Evolutionary conservation across 2,113 vertebrate genomes (phyloP).

Genomic region (Hemiprocne comata): DNA sequence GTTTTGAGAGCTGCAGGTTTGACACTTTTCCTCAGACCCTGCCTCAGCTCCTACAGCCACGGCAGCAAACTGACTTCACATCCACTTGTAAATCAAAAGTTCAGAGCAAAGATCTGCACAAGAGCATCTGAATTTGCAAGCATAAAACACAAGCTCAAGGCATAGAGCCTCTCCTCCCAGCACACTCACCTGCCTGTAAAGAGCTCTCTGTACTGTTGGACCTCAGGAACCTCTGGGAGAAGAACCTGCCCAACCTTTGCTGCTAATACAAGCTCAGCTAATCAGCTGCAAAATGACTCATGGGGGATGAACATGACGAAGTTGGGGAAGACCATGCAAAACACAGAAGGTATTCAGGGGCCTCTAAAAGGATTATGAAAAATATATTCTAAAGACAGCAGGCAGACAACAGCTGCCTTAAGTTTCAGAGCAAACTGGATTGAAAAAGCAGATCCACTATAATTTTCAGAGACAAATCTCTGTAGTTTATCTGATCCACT

Average conservation of each 20-base stretch:
- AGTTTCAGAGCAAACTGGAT: slow-evolving; percentile 57
- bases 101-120: background rate
- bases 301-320: fast-evolving
- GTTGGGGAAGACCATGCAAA: slow-evolving; percentile 1
- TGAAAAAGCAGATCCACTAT: slow-evolving; percentile 51
- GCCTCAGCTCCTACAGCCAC: background rate
- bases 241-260: background rate
- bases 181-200: fast-evolving
- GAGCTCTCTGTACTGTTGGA: background rate
- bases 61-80: background rate
- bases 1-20: background rate
- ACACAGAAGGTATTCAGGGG: slow-evolving; percentile 41
- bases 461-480: slow-evolving; percentile 75
- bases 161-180: background rate
- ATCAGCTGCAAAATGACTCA: background rate
- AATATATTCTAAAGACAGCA: slow-evolving; percentile 69
- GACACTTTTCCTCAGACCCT: background rate
- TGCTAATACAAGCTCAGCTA: background rate
- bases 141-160: fast-evolving
- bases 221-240: background rate
- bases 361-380: slow-evolving; percentile 74
- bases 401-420: slow-evolving; percentile 70
- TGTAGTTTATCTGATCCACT: slow-evolving; percentile 67
- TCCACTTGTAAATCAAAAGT: background rate
- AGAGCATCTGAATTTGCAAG: background rate